Conservation (phyloP, 2,888 invertebrate genomes). For the Calliphora vomitoria region DNA sequence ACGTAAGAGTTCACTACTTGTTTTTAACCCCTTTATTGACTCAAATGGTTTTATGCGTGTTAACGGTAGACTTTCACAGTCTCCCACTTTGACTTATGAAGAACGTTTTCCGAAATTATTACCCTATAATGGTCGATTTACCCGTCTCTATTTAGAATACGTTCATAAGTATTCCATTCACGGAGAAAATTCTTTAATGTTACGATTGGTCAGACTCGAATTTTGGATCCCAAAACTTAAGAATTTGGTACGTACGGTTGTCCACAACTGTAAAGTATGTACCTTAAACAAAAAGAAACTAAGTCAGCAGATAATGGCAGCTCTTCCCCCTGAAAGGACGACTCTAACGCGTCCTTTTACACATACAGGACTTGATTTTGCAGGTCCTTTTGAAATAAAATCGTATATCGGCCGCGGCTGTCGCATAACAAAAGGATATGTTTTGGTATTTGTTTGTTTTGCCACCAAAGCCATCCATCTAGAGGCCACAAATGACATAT, state of each 20-base stretch:
- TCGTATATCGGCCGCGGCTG: constrained; percentile 1
- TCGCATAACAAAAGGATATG: neutral
- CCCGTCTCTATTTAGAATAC: constrained; percentile 1
- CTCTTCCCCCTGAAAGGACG: no score
- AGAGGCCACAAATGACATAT: neutral
- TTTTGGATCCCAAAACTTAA: constrained; percentile 18
- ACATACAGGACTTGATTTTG: neutral
- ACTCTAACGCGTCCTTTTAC: no score
- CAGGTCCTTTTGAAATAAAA: neutral
- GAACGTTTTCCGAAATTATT: constrained; percentile 3
- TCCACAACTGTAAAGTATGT: no score
- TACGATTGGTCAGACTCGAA: neutral
- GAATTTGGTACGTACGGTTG: no score
- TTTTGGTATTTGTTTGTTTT: neutral
- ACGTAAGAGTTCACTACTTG: neutral
- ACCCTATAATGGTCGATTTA: constrained; percentile 5
- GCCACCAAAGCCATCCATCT: neutral
- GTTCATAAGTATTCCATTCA: neutral
- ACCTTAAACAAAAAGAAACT: no score
- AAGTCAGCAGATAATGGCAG: no score
- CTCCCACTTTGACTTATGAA: neutral
- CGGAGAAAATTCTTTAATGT: neutral
- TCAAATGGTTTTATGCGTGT: neutral
- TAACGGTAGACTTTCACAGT: neutral
- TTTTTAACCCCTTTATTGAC: neutral